Base-by-base conservation (phyloP, 2,113 vertebrate species). In the Chinchilla lanigera region DNA sequence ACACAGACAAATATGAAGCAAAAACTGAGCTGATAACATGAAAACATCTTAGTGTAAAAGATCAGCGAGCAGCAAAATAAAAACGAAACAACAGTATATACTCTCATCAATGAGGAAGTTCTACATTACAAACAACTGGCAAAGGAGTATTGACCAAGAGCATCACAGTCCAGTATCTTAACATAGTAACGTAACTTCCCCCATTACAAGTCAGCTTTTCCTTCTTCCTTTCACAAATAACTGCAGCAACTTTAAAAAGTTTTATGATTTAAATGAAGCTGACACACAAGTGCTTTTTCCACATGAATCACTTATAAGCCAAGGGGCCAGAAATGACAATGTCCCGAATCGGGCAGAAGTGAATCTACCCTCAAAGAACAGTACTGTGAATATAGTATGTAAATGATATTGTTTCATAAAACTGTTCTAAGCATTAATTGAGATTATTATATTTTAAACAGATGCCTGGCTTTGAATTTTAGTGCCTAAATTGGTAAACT, bases 11-110 rank as follows among this genome's bases (percentile, higher is more conserved):
- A 90, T 90, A 97, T 87, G 96, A 93, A 89, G 93, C 75, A 97
- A 85, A 97, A 98, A 97, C 98, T 41, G 88, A 98, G 50, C 88
- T 95, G 95, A 97, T 83, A 96, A 97, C 93, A 95, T 77, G 94
- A 93, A 80, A 96, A 87, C 71, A 93, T 81, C 90, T 78, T 84
- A 98, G 93, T 89, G 52, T 96, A 95, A 93, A 89, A 98, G 69
- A 58, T 86, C 41, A 95, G 90, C 92, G 73, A 97, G 95, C 58
- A 91, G 77, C 50, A 91, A 97, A 92, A 87, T 93, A 93, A 97
- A 98, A 96, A 67, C 58, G 75, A 96, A 96, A 78, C 77, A 93
- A 92, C 17, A 96, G 82, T 89, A 93, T 50, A 95, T 44, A 95
- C 16, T 95, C 88, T 93, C 94, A 84, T 86, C 93, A 97, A 94